Conservation (phyloP, 1,140 invertebrate genomes). For the Penaeus japonicus region DNA sequence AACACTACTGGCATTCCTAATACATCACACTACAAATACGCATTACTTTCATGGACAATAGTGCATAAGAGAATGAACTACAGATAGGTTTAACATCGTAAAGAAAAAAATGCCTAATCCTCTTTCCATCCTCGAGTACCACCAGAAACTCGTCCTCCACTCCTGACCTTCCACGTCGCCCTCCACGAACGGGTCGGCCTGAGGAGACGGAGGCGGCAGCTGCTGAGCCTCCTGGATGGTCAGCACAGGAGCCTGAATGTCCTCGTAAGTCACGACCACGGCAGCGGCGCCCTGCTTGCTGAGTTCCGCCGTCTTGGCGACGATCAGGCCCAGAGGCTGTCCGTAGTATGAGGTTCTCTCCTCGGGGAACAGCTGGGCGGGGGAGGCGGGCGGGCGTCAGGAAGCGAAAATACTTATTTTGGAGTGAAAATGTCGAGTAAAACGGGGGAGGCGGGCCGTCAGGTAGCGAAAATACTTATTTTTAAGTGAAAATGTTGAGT, state of each 20-base stretch:
- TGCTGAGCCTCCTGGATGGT: constrained; percentile 64
- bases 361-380: not conserved
- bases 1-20: no score
- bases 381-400: no score
- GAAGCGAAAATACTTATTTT: not conserved
- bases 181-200: not conserved
- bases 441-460: not conserved
- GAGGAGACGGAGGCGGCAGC: constrained; percentile 11
- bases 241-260: constrained; percentile 64
- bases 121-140: no score
- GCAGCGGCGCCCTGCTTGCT: constrained; percentile 63
- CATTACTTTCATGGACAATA: no score
- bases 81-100: no score
- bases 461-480: not conserved
- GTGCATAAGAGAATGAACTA: no score
- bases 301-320: constrained; percentile 64
- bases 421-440: no score
- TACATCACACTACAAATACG: no score
- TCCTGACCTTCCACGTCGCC: constrained; percentile 56
- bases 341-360: constrained; percentile 70
- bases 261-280: constrained; percentile 64
- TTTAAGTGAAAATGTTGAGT: no score
- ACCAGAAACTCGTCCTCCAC: not conserved
- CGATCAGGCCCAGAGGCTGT: constrained; percentile 65
- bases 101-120: no score